Conservation (phyloP, 2,888 invertebrate genomes). For the Eilema sororculum region DNA sequence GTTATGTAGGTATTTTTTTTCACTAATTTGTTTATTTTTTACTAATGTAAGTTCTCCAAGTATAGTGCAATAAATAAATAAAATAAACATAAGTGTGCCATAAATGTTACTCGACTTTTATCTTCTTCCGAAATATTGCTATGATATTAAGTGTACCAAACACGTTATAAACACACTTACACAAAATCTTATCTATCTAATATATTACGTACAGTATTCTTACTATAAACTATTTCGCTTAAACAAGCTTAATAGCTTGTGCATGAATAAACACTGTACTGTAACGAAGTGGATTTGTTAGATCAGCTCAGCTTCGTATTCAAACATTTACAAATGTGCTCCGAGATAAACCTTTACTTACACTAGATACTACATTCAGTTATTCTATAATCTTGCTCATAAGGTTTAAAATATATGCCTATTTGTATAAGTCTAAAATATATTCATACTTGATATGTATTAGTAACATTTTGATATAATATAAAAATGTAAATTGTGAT, state of each 20-base stretch:
- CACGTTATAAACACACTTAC: background rate
- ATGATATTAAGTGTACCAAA: background rate
- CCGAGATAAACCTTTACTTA: constrained; percentile 18
- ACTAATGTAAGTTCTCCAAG: too few species aligned
- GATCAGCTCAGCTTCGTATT: constrained; percentile 29
- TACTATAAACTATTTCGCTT: constrained; percentile 1
- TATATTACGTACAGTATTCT: background rate
- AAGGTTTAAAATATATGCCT: too few species aligned
- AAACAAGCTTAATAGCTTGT: constrained; percentile 7
- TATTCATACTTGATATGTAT: too few species aligned
- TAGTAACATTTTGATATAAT: too few species aligned
- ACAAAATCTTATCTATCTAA: background rate
- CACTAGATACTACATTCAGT: background rate
- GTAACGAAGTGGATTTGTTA: constrained; percentile 33
- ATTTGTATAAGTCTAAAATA: too few species aligned
- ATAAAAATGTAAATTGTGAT: too few species aligned
- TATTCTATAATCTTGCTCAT: background rate
- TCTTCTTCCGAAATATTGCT: too few species aligned
- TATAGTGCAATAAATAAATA: too few species aligned
- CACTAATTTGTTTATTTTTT: too few species aligned
- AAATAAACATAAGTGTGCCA: too few species aligned
- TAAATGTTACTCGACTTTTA: too few species aligned
- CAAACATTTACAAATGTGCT: constrained; percentile 31
- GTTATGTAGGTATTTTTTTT: too few species aligned
- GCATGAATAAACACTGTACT: constrained; percentile 24